Evolutionary conservation across 23 tunicate species (phyloP).

Genomic region (Halocynthia aurantium): DNA sequence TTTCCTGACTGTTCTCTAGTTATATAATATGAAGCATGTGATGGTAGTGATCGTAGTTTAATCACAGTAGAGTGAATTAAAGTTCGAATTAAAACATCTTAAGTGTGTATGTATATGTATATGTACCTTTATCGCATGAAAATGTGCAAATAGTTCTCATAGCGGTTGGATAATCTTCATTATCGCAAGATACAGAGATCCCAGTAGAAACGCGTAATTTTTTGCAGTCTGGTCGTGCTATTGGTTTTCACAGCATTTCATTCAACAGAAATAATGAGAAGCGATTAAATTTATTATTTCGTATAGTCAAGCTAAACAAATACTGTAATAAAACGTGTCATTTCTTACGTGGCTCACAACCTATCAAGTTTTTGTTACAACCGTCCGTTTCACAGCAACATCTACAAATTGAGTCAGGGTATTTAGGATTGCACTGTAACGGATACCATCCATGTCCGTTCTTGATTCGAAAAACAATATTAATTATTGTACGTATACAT

Average conservation of each 20-base stretch:
- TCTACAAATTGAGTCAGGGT: conserved; percentile 7
- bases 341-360: conserved; percentile 11
- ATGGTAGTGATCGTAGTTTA: too few relatives aligned
- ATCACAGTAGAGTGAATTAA: background rate
- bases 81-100: background rate
- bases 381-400: conserved; percentile 1
- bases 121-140: background rate
- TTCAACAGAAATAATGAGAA: background rate
- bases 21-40: too few relatives aligned
- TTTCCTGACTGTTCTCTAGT: too few relatives aligned
- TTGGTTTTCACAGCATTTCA: background rate
- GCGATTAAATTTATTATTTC: background rate
- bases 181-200: background rate
- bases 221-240: conserved; percentile 5
- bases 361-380: conserved; percentile 3
- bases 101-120: background rate
- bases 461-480: background rate
- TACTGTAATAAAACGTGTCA: too few relatives aligned
- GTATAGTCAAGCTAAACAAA: background rate
- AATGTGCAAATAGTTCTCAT: background rate
- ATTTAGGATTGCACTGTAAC: conserved; percentile 6
- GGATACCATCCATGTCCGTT: conserved; percentile 14
- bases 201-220: background rate
- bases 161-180: conserved; percentile 16
- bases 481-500: background rate